These are phyloP conservation scores for Drosophila auraria DNA, from an alignment of 1,140 invertebrate species.

Conservation along the genomic window DNA sequence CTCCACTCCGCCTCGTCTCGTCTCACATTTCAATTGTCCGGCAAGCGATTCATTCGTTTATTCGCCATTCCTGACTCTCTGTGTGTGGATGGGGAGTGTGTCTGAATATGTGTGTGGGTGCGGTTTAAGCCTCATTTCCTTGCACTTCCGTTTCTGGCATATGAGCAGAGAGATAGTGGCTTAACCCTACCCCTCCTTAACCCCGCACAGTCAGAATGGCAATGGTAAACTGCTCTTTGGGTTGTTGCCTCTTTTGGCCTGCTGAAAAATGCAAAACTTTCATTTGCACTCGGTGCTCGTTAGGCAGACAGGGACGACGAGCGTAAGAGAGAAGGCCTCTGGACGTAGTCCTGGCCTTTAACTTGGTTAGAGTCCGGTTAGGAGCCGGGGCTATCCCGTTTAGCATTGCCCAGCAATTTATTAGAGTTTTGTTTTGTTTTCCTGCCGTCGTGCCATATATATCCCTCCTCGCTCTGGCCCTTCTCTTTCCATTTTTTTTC, in stretches of 20 bases:
- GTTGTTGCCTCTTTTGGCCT: conserved; percentile 54
- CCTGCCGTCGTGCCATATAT: conserved; percentile 10
- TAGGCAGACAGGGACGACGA: conserved; percentile 22
- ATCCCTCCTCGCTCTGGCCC: not conserved
- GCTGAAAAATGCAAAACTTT: conserved; percentile 79
- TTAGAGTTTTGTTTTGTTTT: conserved; percentile 69
- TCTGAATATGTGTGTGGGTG: conserved; percentile 49
- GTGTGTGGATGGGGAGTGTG: conserved; percentile 6
- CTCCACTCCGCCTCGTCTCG: conserved; percentile 2
- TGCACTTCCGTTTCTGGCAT: conserved; percentile 73
- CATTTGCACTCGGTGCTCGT: conserved; percentile 73
- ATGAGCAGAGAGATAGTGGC: conserved; percentile 61
- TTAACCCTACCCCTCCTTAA: conserved; percentile 34
- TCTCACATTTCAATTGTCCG: conserved; percentile 76
- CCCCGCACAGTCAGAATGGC: conserved; percentile 49
- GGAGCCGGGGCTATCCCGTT: conserved; percentile 65
- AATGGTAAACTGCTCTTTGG: conserved; percentile 69
- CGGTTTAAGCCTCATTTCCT: conserved; percentile 80
- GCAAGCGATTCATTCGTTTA: conserved; percentile 32
- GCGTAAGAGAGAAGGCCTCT: conserved; percentile 1
- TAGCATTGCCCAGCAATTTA: conserved; percentile 72
- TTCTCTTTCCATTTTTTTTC: not conserved
- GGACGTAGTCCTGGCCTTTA: conserved; percentile 54
- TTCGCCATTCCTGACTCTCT: conserved; percentile 5
- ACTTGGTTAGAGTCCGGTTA: conserved; percentile 62